phyloP scores from a whole-genome alignment of 1,140 invertebrate genomes.

The Caenorhabditis tropicalis region DNA sequence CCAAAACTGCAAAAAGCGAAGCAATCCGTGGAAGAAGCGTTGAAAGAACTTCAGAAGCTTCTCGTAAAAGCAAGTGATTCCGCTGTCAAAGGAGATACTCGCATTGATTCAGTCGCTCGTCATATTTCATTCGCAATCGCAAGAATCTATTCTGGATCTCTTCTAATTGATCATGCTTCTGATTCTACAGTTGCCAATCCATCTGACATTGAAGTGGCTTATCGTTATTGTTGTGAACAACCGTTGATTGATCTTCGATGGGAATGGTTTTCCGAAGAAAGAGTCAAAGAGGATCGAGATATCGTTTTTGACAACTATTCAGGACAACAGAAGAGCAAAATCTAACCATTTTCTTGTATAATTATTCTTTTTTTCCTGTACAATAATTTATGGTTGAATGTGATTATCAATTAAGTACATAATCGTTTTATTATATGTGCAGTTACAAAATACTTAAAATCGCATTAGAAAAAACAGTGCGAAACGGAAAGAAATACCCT shows the following conservation, averaged over 20 bases:
- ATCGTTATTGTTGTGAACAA: conserved; percentile 44
- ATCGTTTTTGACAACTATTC: conserved; percentile 39
- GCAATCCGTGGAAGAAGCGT: background rate
- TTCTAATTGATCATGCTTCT: conserved; percentile 40
- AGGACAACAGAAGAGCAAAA: background rate
- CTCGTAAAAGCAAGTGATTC: conserved; percentile 41
- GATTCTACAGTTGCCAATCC: conserved; percentile 16
- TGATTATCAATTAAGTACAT: background rate
- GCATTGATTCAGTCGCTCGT: conserved; percentile 29
- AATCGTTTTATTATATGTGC: background rate
- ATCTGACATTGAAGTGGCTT: conserved; percentile 32
- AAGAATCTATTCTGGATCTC: conserved; percentile 44
- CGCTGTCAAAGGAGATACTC: background rate
- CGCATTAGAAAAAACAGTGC: background rate
- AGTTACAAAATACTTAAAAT: background rate
- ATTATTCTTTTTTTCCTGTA: background rate
- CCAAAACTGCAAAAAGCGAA: background rate
- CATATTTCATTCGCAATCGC: conserved; percentile 46
- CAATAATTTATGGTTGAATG: background rate
- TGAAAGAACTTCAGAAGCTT: conserved; percentile 39
- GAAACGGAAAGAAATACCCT: conserved; percentile 23
- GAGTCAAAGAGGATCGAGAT: conserved; percentile 23
- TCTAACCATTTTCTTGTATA: background rate
- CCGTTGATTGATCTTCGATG: conserved; percentile 44
- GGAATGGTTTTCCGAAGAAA: conserved; percentile 35